A percentile compares a stretch with the other conserved stretches of the same genome.
phyloP scores from a whole-genome alignment of 2,113 vertebrate species.

The Bambusicola thoracicus region DNA sequence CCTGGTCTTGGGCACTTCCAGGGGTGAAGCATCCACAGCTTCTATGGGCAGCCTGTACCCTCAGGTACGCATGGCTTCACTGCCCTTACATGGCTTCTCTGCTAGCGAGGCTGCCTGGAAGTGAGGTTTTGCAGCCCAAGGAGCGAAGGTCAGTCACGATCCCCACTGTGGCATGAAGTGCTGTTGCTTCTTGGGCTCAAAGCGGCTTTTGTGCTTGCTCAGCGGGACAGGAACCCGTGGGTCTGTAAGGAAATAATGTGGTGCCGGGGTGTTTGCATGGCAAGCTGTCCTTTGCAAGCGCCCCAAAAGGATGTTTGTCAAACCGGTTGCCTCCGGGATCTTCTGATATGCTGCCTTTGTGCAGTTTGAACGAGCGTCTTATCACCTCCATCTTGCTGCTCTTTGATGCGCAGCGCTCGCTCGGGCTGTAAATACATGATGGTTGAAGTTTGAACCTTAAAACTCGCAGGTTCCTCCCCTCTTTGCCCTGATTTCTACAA shows the following conservation, averaged over 20 bases:
- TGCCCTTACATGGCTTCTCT: not conserved
- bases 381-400: constrained; percentile 34
- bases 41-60: not conserved
- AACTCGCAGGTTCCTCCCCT: not conserved
- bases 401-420: not conserved
- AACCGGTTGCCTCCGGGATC: constrained; percentile 19
- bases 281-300: not conserved
- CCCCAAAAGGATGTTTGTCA: constrained; percentile 64
- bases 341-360: not conserved
- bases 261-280: not conserved
- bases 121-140: not conserved
- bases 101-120: rapidly evolving
- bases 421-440: not conserved
- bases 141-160: rapidly evolving
- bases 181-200: rapidly evolving
- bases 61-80: not conserved
- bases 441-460: not conserved
- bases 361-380: constrained; percentile 13
- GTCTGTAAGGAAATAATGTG: rapidly evolving
- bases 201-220: not conserved
- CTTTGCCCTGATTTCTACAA: not conserved
- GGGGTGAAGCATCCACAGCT: not conserved
- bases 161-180: rapidly evolving
- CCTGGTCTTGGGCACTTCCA: not conserved
- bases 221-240: not conserved